These are phyloP conservation scores for Megaceryle maxima DNA, from an alignment of 2,113 vertebrate species.

Conservation along the genomic window DNA sequence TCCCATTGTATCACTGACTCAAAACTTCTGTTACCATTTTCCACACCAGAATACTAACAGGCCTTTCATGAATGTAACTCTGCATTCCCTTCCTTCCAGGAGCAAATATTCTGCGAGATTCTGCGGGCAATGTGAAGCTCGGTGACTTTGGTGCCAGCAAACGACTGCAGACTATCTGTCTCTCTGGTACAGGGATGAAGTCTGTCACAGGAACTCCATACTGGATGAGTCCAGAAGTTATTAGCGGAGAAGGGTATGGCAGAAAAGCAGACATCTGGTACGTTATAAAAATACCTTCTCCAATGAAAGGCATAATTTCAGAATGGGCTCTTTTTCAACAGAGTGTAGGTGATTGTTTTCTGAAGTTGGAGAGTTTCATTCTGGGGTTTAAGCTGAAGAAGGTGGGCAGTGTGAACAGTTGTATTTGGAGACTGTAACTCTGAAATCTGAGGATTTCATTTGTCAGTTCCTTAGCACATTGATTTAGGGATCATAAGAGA, in stretches of 20 bases:
- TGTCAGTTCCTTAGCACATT: not conserved
- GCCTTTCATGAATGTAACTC: not conserved
- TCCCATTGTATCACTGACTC: not conserved
- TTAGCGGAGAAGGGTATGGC: constrained; percentile 97
- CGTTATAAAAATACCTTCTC: constrained; percentile 32
- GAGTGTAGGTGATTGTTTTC: not conserved
- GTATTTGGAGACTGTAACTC: not conserved
- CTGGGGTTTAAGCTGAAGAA: not conserved
- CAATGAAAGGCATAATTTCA: not conserved
- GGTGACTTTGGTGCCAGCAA: constrained; percentile 98
- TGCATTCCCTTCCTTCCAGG: constrained; percentile 74
- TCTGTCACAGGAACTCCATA: constrained; percentile 97
- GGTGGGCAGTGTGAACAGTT: not conserved
- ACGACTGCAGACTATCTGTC: constrained; percentile 95
- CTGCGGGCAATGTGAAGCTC: constrained; percentile 95
- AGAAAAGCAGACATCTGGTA: constrained; percentile 98
- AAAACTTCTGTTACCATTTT: not conserved
- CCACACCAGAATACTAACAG: not conserved
- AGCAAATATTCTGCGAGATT: constrained; percentile 96
- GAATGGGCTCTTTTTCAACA: not conserved
- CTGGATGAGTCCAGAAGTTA: constrained; percentile 99
- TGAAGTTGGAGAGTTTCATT: not conserved
- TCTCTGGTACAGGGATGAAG: constrained; percentile 97
- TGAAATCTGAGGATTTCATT: not conserved
- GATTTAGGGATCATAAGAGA: not conserved